Base-by-base conservation (phyloP, 2,888 invertebrate genomes). In the Vanessa cardui region DNA sequence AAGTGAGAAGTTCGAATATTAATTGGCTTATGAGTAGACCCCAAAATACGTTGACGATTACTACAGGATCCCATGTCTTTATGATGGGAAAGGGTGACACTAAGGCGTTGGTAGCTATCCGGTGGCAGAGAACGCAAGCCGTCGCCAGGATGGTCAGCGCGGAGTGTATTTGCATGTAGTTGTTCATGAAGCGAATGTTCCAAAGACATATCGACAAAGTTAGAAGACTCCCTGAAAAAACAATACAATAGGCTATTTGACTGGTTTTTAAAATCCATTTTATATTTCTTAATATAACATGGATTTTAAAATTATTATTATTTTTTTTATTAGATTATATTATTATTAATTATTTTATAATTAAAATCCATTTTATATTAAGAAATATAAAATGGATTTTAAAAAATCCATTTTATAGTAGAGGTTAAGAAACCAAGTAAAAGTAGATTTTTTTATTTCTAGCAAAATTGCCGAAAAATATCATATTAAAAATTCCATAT, bases 21-120 rank as follows among this genome's bases (percentile, higher is more conserved):
- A 90, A 85, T 70, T 92, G 91, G 0, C 74, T 72, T 18, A 82
- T 74, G 1, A 93, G 69, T 16, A 88, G 64, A 0, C 75, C 77
- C 91, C 92, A 93, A 74, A 93, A 89, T 0, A 89, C 60, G 45
- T 85, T 83, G 21, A 93, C 88, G 21, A 91, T 85, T 9, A 78
- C 31, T 0, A 88, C 85, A 0, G 85, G 76, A 73, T 92, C 89
- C 85, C 83, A 87, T 0, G 78, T 72, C 68, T 83, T 77, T 9
- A 87, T 81, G 44, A 78, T 80, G 6, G 76, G 61, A 64, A 85
- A 73, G 1, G 85, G 85, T 0, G 79, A 68, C 1, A 78, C 64
- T 47, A 92, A 52, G 0, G 83, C 56, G 6, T 80, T 70, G 0
- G 87, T 78, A 0, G 85, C 77, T 0, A 89, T 75, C 46, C 92